Base-by-base conservation (phyloP, 2,797 vertebrate genomes). In the Esox lucius region DNA sequence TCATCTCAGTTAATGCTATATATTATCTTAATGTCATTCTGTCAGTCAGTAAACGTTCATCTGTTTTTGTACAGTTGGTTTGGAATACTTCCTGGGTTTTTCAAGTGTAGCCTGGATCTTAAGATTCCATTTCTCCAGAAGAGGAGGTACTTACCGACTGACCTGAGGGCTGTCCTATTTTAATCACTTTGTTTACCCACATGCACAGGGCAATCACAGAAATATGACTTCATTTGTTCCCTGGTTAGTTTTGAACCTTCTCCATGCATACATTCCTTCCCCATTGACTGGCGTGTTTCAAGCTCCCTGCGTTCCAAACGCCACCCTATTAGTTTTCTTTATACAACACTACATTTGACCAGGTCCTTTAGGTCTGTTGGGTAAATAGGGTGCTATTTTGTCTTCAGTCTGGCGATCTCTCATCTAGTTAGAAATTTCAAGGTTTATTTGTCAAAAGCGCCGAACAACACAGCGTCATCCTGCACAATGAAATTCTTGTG, bases 161-260 rank as follows among this genome's bases (percentile, higher is more conserved):
- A 86, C 83, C 79, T 80, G 81, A 71, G 71, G 13, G 46, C 28
- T 79, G 75, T 42, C 70, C 76, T 66, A 74, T 49, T 22, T 78
- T 85, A 78, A 83, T 82, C 89, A 85, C 85, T 74, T 80, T 61
- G 79, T 86, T 87, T 84, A 87, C 84, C 84, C 81, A 68, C 70
- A 81, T 75, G 5, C 84, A 72, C 80, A 85, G 74, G 72, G 70
- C 83, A 85, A 80, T 46, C 49, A 1, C 82, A 77, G 82, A 83
- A 90, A 80, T 78, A 78, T 78, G 71, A 82, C 77, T 78, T 89
- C 85, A 88, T 89, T 85, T 80, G 78, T 73, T 69, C 78, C 75
- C 78, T 77, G 19, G 87, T 87, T 84, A 76, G 86, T 82, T 78
- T 67, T 85, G 76, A 76, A 71, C 71, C 53, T 78, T 77, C 78